These are phyloP conservation scores for Callosobruchus maculatus DNA, from an alignment of 2,888 invertebrate species.

Conservation along the genomic window DNA sequence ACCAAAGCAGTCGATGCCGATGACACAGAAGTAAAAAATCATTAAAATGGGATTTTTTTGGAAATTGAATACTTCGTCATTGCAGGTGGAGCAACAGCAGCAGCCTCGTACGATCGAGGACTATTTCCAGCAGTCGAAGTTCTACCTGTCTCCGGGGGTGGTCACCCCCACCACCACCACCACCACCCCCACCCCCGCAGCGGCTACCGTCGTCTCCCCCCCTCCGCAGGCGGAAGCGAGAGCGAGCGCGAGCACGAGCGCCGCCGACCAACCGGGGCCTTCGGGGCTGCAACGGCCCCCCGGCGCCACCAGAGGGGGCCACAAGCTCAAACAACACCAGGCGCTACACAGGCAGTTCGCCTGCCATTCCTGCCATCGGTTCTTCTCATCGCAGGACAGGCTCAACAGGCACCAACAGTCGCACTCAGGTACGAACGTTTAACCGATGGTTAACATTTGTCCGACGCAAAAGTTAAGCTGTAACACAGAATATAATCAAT, in stretches of 20 bases:
- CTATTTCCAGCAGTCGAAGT: conserved; percentile 41
- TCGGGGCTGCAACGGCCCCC: conserved; percentile 42
- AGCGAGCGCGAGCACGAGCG: background rate
- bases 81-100: background rate
- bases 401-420: conserved; percentile 43
- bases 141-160: conserved; percentile 27
- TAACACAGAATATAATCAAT: no score
- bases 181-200: background rate
- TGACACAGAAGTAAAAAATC: no score
- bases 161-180: background rate
- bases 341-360: background rate
- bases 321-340: conserved; percentile 28
- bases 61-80: no score
- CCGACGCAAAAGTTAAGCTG: no score
- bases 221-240: background rate
- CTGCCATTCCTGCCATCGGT: conserved; percentile 44
- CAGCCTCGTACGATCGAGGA: conserved; percentile 34
- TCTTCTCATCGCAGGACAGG: conserved; percentile 45
- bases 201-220: no score
- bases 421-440: conserved; percentile 27
- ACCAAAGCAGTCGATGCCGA: no score
- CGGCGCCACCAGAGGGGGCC: conserved; percentile 23
- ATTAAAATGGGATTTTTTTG: no score
- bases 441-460: no score
- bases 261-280: conserved; percentile 42